Evolutionary conservation across 1,140 invertebrate genomes (phyloP).

Genomic region (Maconellicoccus hirsutus): DNA sequence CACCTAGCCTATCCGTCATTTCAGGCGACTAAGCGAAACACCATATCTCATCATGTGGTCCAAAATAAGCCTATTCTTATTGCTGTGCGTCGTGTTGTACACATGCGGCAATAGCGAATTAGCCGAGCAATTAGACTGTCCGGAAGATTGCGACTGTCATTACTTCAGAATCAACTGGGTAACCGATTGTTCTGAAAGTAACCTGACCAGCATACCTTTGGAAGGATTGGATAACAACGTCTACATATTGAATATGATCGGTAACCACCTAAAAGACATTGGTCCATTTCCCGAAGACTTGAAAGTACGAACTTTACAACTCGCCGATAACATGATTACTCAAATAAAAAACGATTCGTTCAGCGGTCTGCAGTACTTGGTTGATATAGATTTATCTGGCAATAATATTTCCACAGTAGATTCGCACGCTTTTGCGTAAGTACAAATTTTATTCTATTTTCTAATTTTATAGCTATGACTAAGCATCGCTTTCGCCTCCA

Average conservation of each 20-base stretch:
- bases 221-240: slow-evolving; percentile 48
- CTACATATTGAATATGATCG: slow-evolving; percentile 57
- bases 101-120: slow-evolving; percentile 10
- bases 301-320: slow-evolving; percentile 53
- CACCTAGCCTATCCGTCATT: background rate
- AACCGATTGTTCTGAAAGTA: slow-evolving; percentile 61
- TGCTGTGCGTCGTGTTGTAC: background rate
- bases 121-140: slow-evolving; percentile 45
- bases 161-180: slow-evolving; percentile 65
- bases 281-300: slow-evolving; percentile 49
- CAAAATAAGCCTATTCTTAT: background rate
- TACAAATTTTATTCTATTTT: slow-evolving; percentile 26
- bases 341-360: slow-evolving; percentile 48
- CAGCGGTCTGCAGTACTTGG: slow-evolving; percentile 48
- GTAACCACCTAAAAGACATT: slow-evolving; percentile 48
- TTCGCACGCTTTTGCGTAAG: slow-evolving; percentile 54
- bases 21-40: background rate
- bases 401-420: slow-evolving; percentile 51
- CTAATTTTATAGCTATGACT: no score
- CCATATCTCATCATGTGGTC: background rate
- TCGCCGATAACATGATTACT: slow-evolving; percentile 51
- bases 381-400: slow-evolving; percentile 54
- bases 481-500: no score
- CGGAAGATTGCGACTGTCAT: slow-evolving; percentile 59
- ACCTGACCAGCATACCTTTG: slow-evolving; percentile 54